Evolutionary conservation across 2,797 vertebrate species (phyloP), one percentile per base, ranked within the genome.

Genomic region (Diplodus sargus): DNA sequence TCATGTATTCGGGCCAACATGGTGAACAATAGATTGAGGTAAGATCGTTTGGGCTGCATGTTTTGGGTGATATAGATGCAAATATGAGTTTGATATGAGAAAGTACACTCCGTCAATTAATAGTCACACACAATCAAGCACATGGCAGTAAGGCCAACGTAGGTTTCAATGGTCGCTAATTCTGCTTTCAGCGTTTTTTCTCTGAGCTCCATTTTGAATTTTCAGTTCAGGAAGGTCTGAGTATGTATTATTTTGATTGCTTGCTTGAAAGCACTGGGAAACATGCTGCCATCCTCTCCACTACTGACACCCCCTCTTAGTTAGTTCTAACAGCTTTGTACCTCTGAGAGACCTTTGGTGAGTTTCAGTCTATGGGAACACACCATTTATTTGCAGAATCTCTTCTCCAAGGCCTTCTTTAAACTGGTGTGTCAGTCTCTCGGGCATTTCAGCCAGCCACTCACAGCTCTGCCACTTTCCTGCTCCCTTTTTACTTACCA

Each of bases 351-450:
- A 85, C 74, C 74, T 79, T 87, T 65, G 75, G 60, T 34, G 54
- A 48, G 74, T 78, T 90, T 70, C n/a, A 71, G 53, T 82, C 42
- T 45, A 58, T 66, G 43, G 65, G 87, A 87, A 83, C 47, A 54
- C 28, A 73, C 14, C 17, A 85, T 87, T 89, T 85, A 84, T 81
- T 77, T 78, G 25, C 34, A 54, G 39, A 42, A 61, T 79, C 58
- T 76, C 54, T 74, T 74, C 69, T 82, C 63, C 30, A 70, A 70
- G 73, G 63, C 65, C 14, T 51, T 70, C 39, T 88, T 82, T 79
- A 84, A 85, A 86, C 70, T 72, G 25, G 13, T 83, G 76, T 87
- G 78, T 79, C 71, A 85, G 65, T 86, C 76, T 85, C 79, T 16
- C 67, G 59, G 67, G 68, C 60, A 48, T 78, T 75, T 82, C 76